phyloP scores from a whole-genome alignment of 1,140 invertebrate genomes.

The Nasonia giraulti region DNA sequence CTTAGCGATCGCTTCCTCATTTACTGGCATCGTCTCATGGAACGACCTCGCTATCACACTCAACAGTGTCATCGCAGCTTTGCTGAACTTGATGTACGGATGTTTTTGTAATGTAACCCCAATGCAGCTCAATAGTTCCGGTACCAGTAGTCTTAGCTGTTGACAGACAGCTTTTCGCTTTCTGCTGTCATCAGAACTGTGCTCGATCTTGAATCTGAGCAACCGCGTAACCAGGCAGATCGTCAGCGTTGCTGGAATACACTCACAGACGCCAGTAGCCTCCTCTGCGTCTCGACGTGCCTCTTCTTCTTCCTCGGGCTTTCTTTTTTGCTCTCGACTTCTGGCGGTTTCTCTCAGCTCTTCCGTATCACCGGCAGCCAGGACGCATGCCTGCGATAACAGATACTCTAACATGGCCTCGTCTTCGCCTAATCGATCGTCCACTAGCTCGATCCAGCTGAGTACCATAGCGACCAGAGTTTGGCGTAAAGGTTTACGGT shows the following conservation, averaged over 20 bases:
- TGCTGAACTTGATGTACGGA: slow-evolving; percentile 66
- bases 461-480: slow-evolving; percentile 67
- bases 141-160: slow-evolving; percentile 66
- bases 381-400: slow-evolving; percentile 63
- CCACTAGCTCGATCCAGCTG: slow-evolving; percentile 67
- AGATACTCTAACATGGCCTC: slow-evolving; percentile 65
- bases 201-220: slow-evolving; percentile 63
- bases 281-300: slow-evolving; percentile 30
- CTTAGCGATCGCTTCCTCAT: slow-evolving; percentile 66
- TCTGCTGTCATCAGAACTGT: slow-evolving; percentile 27
- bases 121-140: slow-evolving; percentile 66
- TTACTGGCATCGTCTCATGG: slow-evolving; percentile 60
- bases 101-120: slow-evolving; percentile 67
- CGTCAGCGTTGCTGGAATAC: slow-evolving; percentile 66
- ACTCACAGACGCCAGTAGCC: slow-evolving; percentile 48
- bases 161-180: slow-evolving; percentile 58
- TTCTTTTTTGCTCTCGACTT: slow-evolving; percentile 51
- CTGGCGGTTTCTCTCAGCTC: slow-evolving; percentile 57
- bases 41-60: slow-evolving; percentile 62
- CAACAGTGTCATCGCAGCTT: slow-evolving; percentile 64
- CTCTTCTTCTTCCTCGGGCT: slow-evolving; percentile 29
- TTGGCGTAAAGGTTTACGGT: slow-evolving; percentile 64
- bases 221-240: slow-evolving; percentile 67
- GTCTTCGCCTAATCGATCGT: slow-evolving; percentile 61
- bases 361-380: slow-evolving; percentile 64